Evolutionary conservation across 2,113 vertebrate species (phyloP).

Genomic region (Pardalotus punctatus): DNA sequence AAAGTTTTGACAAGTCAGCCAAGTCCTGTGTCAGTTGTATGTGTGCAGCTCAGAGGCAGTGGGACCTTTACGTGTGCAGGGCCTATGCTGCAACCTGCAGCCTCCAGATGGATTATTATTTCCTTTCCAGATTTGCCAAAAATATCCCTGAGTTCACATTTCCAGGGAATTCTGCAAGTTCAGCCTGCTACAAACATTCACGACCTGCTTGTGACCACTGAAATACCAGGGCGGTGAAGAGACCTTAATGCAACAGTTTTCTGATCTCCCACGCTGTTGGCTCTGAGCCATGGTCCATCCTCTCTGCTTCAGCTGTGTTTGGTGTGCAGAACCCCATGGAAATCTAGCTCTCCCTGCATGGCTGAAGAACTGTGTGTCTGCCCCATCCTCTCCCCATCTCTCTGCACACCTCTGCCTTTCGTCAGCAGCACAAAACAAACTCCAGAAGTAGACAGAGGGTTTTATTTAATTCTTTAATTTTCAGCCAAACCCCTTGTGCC

Average conservation of each 20-base stretch:
- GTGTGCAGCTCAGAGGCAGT: neutral
- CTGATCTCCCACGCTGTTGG: neutral
- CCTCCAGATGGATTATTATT: neutral
- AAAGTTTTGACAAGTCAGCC: neutral
- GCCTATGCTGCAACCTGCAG: neutral
- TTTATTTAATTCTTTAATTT: neutral
- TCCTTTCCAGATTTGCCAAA: conserved; percentile 17
- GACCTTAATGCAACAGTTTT: neutral
- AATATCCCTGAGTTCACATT: neutral
- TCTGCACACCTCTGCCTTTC: neutral
- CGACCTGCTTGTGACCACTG: neutral
- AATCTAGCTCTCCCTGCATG: neutral
- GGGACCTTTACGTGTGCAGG: neutral
- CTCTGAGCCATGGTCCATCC: neutral
- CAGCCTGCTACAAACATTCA: neutral
- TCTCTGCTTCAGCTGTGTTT: neutral
- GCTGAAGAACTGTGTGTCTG: neutral
- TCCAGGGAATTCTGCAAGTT: conserved; percentile 22
- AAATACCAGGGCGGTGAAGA: neutral
- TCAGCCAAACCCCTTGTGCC: neutral
- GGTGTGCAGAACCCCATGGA: neutral
- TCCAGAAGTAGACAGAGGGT: neutral
- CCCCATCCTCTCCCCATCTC: neutral
- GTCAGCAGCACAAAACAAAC: neutral
- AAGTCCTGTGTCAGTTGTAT: neutral